phyloP scores from a whole-genome alignment of 1,140 invertebrate genomes.

The Calycopis cecrops region DNA sequence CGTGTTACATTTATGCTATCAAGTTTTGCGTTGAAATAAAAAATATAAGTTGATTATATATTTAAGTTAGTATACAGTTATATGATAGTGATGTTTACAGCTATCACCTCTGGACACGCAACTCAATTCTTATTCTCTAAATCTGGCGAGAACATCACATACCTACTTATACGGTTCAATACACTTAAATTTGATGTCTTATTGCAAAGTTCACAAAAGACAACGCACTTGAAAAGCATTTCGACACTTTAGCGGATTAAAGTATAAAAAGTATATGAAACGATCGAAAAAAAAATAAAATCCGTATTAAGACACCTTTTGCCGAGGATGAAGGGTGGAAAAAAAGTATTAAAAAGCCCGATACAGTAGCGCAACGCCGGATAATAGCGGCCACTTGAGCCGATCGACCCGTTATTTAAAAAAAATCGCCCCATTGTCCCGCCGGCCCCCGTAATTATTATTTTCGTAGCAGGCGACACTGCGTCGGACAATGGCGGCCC shows the following conservation, averaged over 20 bases:
- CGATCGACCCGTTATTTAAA: conserved; percentile 68
- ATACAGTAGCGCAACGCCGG: conserved; percentile 60
- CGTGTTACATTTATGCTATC: too few species aligned
- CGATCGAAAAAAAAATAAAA: conserved; percentile 35
- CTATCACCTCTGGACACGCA: too few species aligned
- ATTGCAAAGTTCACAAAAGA: too few species aligned
- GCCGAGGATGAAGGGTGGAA: conserved; percentile 37
- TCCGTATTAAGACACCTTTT: conserved; percentile 58
- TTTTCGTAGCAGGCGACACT: conserved; percentile 72
- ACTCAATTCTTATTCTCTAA: too few species aligned
- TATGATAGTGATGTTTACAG: too few species aligned
- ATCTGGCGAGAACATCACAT: too few species aligned
- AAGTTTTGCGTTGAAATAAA: too few species aligned
- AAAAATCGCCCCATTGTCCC: conserved; percentile 51
- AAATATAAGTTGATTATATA: too few species aligned
- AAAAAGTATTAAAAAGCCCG: conserved; percentile 43
- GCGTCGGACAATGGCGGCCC: conserved; percentile 59
- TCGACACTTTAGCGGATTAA: conserved; percentile 38
- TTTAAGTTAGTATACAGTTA: too few species aligned
- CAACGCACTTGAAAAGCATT: not conserved
- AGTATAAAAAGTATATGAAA: conserved; percentile 10
- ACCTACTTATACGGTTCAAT: too few species aligned
- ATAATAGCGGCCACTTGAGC: conserved; percentile 70
- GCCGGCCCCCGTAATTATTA: conserved; percentile 69
- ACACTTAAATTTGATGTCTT: too few species aligned